Evolutionary conservation across 2,888 invertebrate species (phyloP), one percentile per base, ranked within the genome.

Genomic region (Hirudinaria manillensis): DNA sequence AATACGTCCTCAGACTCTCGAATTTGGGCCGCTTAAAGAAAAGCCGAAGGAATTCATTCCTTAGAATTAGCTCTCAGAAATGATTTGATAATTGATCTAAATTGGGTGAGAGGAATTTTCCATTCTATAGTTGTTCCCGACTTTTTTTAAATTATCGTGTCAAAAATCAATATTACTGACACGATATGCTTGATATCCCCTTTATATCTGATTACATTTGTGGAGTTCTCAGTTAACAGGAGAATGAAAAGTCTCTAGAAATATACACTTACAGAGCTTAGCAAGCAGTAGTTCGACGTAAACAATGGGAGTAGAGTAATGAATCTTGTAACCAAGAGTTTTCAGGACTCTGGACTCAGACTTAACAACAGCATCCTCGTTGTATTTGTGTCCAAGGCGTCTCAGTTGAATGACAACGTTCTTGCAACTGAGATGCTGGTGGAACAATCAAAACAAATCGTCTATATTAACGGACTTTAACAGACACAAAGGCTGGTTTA

Each of bases 301-400:
- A 27, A 81, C 79, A 10, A 84, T 77, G 6, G 84, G 82, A 0
- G 84, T 81, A 2, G 80, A 76, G 0, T 80, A 72, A 34, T 81
- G 79, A 6, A 85, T 80, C 72, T 80, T 79, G 80, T 80, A 86
- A 78, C 82, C 78, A 68, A 83, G 78, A 16, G 84, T 84, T 78
- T 83, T 83, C 70, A 84, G 78, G 10, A 86, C 80, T 34, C 87
- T 80, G 53, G 86, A 77, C 76, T 87, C 87, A 13, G 87, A 87
- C 70, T 84, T 83, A 3, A 83, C 76, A 51, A 87, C 82, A 66
- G 85, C 83, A 2, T 84, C 82, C 36, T 80, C 76, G 27, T 82
- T 83, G 80, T 85, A 87, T 4, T 82, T 79, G 72, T 83, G 82
- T 21, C 85, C 86, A 38, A 83, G 78, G 27, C 83, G 81, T 38